Percentiles rank a stretch among this genome's conserved stretches.
Conservation (phyloP, 2,797 vertebrate species). For the Enteromius argenteus region DNA sequence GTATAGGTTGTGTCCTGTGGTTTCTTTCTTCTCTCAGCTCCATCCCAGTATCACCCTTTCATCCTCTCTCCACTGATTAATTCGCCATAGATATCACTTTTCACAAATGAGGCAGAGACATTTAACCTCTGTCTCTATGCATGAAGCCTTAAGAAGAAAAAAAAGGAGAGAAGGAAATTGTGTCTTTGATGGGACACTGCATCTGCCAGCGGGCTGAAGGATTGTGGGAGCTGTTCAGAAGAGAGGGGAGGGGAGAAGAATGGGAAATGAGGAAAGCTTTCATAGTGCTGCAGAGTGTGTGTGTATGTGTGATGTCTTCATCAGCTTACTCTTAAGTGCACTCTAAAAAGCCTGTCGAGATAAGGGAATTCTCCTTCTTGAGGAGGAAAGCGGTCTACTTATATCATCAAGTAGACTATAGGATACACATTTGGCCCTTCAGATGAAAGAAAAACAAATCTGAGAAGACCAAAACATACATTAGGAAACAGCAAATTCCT, state of each 20-base stretch:
- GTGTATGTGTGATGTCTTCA: slow-evolving; percentile 48
- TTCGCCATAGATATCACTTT: slow-evolving; percentile 44
- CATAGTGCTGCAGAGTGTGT: slow-evolving; percentile 55
- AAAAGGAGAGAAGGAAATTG: slow-evolving; percentile 16
- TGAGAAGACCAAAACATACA: background rate
- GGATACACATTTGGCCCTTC: slow-evolving; percentile 5
- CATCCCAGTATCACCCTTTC: slow-evolving; percentile 51
- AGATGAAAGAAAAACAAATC: background rate
- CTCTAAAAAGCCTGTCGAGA: slow-evolving; percentile 46
- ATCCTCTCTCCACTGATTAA: slow-evolving; percentile 65
- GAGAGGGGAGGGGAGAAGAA: slow-evolving; percentile 29
- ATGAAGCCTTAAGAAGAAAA: slow-evolving; percentile 25
- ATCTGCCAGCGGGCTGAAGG: slow-evolving; percentile 38
- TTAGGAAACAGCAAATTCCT: background rate
- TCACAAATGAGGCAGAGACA: slow-evolving; percentile 41
- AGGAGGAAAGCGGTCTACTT: slow-evolving; percentile 3
- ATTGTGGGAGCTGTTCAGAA: slow-evolving; percentile 46
- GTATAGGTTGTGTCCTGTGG: slow-evolving; percentile 65
- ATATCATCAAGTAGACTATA: background rate
- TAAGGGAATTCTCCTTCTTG: slow-evolving; percentile 12
- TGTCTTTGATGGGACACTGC: slow-evolving; percentile 53
- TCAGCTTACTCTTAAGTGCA: slow-evolving; percentile 52
- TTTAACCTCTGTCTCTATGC: slow-evolving; percentile 48
- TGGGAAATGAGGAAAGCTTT: slow-evolving; percentile 48
- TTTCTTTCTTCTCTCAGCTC: slow-evolving; percentile 22